Evolutionary conservation across 2,888 invertebrate genomes (phyloP).

Genomic region (Tipula vernalis): DNA sequence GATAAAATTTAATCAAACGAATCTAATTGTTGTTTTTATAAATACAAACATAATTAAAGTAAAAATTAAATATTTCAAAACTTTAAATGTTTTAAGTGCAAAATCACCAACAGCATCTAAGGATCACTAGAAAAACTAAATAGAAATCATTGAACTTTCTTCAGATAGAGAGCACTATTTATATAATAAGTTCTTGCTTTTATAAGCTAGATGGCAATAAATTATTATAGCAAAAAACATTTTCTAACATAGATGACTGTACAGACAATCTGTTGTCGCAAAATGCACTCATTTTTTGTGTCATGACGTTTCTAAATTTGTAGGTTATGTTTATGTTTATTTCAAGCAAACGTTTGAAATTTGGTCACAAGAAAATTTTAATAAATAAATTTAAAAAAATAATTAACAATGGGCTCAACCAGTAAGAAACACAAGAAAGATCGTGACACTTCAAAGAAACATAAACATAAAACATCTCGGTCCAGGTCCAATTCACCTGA

Average conservation of each 20-base stretch:
- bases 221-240: neutral
- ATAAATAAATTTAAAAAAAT: neutral
- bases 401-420: constrained; percentile 30
- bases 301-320: neutral
- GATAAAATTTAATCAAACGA: constrained; percentile 39
- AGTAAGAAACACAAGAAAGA: constrained; percentile 35
- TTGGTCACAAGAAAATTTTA: neutral
- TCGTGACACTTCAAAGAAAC: constrained; percentile 23
- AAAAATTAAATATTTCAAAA: neutral
- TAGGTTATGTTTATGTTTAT: neutral
- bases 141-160: neutral
- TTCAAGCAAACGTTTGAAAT: neutral
- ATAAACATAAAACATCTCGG: constrained; percentile 26
- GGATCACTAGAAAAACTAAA: too few relatives aligned
- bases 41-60: neutral
- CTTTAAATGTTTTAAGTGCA: too few relatives aligned
- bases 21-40: neutral
- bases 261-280: neutral
- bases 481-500: constrained; percentile 16
- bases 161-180: too few relatives aligned
- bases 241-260: neutral
- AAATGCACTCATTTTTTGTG: neutral
- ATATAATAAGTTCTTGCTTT: neutral
- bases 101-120: too few relatives aligned
- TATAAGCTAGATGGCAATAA: neutral